phyloP scores from a whole-genome alignment of 2,797 vertebrate species.

The Rousettus madagascariensis region DNA sequence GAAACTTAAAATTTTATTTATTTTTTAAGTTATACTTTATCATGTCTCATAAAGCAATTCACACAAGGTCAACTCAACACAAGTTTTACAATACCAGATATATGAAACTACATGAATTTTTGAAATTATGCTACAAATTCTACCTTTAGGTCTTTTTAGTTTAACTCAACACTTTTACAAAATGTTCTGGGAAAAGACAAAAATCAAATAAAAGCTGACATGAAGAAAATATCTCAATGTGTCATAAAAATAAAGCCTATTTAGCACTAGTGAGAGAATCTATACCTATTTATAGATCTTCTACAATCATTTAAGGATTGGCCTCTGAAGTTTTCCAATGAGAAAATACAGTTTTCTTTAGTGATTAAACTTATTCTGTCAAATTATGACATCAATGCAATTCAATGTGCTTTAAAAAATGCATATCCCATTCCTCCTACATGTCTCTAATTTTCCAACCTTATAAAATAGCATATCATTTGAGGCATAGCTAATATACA shows the following conservation, averaged over 20 bases:
- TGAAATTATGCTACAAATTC: conserved; percentile 1
- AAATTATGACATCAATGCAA: conserved; percentile 36
- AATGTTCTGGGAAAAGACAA: conserved; percentile 33
- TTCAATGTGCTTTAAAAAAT: conserved; percentile 41
- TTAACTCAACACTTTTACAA: background rate
- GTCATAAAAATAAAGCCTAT: conserved; percentile 55
- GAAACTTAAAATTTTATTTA: background rate
- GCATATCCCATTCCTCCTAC: background rate
- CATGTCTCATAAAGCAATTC: background rate
- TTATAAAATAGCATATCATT: conserved; percentile 35
- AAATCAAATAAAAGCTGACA: conserved; percentile 54
- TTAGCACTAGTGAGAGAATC: background rate
- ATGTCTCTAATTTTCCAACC: conserved; percentile 22
- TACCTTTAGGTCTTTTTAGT: conserved; percentile 33
- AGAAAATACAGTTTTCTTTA: conserved; percentile 31
- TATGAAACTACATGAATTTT: background rate
- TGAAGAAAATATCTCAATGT: conserved; percentile 60
- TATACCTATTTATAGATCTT: background rate
- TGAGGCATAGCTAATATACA: background rate
- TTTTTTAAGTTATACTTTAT: background rate
- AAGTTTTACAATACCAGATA: background rate
- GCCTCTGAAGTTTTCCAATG: background rate
- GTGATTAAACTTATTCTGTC: conserved; percentile 46
- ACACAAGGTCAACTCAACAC: background rate
- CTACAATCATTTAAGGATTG: conserved; percentile 1